A percentile compares a stretch with the other conserved stretches of the same genome.
Evolutionary conservation across 1,140 invertebrate genomes (phyloP).

Genomic region (Drosophila trapezifrons): DNA sequence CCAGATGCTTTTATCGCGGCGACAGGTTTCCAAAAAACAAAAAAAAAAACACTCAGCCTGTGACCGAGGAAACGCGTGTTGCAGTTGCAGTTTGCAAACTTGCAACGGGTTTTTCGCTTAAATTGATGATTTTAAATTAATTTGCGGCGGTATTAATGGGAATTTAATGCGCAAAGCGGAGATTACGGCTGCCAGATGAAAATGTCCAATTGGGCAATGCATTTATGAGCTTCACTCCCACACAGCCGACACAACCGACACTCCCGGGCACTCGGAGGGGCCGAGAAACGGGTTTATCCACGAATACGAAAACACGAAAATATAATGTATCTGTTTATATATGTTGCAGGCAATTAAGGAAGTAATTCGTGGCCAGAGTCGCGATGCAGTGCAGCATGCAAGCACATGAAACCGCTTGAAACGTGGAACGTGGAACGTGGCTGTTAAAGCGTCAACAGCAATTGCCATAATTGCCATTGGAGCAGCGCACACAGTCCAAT

Average conservation of each 20-base stretch:
- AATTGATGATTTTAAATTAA: slow-evolving; percentile 77
- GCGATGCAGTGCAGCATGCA: slow-evolving; percentile 73
- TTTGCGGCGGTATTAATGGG: slow-evolving; percentile 70
- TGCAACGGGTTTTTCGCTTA: slow-evolving; percentile 26
- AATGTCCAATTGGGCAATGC: slow-evolving; percentile 53
- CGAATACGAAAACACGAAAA: slow-evolving; percentile 23
- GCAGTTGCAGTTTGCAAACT: slow-evolving; percentile 36
- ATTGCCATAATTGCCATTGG: slow-evolving; percentile 81
- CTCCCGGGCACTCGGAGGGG: slow-evolving; percentile 13
- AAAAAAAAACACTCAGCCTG: slow-evolving; percentile 38
- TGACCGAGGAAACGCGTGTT: slow-evolving; percentile 62
- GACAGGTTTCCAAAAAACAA: slow-evolving; percentile 57
- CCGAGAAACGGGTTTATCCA: slow-evolving; percentile 49
- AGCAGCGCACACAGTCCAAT: slow-evolving; percentile 70
- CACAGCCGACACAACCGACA: slow-evolving; percentile 12
- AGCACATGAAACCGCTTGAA: slow-evolving; percentile 70
- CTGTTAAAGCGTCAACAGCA: slow-evolving; percentile 80
- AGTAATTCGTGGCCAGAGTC: slow-evolving; percentile 70
- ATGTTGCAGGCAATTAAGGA: slow-evolving; percentile 80
- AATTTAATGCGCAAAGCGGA: slow-evolving; percentile 68
- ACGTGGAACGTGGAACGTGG: slow-evolving; percentile 57
- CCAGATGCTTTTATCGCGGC: slow-evolving; percentile 61
- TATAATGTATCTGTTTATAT: slow-evolving; percentile 51
- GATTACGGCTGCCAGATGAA: slow-evolving; percentile 58
- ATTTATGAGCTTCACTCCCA: slow-evolving; percentile 55